These are phyloP conservation scores for Phyto melanocephala DNA, from an alignment of 2,888 invertebrate species.

Conservation along the genomic window DNA sequence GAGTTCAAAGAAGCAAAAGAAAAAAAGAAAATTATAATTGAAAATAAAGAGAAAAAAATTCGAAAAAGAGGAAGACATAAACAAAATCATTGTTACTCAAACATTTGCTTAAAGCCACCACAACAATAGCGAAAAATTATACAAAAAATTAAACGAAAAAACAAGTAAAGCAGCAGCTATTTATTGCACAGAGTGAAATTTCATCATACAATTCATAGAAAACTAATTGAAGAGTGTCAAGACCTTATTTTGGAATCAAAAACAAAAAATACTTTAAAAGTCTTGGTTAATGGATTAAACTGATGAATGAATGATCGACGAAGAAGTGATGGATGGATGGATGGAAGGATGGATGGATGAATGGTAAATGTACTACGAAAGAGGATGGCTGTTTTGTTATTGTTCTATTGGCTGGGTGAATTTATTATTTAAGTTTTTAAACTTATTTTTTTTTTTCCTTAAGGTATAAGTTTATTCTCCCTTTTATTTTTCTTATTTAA, in stretches of 20 bases:
- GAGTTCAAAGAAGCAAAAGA: neutral
- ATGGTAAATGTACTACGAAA: neutral
- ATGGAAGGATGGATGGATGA: slow-evolving; percentile 3
- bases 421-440: slow-evolving; percentile 19
- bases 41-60: neutral
- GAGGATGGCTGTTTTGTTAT: slow-evolving; percentile 44
- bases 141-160: too few relatives aligned
- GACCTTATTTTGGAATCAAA: neutral
- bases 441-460: slow-evolving; percentile 27
- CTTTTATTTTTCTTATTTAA: slow-evolving; percentile 25
- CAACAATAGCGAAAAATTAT: neutral
- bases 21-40: too few relatives aligned
- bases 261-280: neutral
- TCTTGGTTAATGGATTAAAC: slow-evolving; percentile 1
- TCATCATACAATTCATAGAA: too few relatives aligned
- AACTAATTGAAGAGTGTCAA: neutral
- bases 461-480: slow-evolving; percentile 61
- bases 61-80: neutral
- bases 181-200: too few relatives aligned
- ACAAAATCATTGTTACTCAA: neutral
- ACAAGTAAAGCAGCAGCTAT: slow-evolving; percentile 7
- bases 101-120: neutral
- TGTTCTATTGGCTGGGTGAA: slow-evolving; percentile 49
- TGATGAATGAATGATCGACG: slow-evolving; percentile 6
- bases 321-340: too few relatives aligned